These are phyloP conservation scores for Alouatta palliata DNA, from an alignment of 2,113 vertebrate genomes.

Conservation along the genomic window DNA sequence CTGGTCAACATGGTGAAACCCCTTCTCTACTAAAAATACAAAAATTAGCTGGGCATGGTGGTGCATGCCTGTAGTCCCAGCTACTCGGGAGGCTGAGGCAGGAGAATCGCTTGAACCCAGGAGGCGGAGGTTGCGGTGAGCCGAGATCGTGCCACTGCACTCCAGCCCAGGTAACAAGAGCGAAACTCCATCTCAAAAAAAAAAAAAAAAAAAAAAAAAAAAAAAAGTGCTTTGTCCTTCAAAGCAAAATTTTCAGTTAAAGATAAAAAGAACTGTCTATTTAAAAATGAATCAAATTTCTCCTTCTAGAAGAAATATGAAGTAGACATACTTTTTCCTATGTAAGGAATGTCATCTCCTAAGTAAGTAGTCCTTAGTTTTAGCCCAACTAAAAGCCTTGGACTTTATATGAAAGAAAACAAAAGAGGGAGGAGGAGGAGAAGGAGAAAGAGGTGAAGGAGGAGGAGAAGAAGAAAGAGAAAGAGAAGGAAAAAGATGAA, in stretches of 20 bases:
- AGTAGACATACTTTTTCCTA: neutral
- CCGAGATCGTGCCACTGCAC: no score
- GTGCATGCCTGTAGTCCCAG: no score
- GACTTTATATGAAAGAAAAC: neutral
- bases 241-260: neutral
- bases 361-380: neutral
- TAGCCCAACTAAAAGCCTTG: neutral
- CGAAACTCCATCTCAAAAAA: no score
- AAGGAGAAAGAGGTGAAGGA: no score
- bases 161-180: no score
- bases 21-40: no score
- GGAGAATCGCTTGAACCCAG: no score
- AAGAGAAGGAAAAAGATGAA: no score
- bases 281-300: neutral
- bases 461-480: accelerated
- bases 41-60: no score
- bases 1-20: no score
- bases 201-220: neutral
- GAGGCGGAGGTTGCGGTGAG: no score
- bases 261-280: neutral
- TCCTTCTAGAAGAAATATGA: neutral
- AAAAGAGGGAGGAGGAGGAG: neutral
- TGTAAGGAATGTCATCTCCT: neutral
- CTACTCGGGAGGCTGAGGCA: no score
- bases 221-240: neutral